Percentiles rank a stretch among this genome's conserved stretches.
phyloP scores from a whole-genome alignment of 2,113 vertebrate genomes.

The Cardinalis cardinalis region DNA sequence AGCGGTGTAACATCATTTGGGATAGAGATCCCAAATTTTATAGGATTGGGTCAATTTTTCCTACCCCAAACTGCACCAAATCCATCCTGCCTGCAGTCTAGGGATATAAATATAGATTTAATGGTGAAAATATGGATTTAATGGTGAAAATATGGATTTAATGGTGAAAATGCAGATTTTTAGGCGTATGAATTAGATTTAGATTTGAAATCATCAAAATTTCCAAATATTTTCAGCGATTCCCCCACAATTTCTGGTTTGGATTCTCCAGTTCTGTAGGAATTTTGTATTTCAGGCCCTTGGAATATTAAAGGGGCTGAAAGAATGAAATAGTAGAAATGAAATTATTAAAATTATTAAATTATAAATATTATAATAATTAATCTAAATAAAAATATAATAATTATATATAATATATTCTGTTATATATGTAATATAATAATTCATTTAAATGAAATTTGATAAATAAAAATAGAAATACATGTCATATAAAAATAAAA shows the following conservation, averaged over 20 bases:
- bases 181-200: not conserved
- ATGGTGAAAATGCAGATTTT: not conserved
- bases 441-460: no score
- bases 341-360: not conserved
- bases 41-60: no score
- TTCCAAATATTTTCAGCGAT: not conserved
- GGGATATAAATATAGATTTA: not conserved
- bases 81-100: not conserved
- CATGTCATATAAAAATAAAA: not conserved
- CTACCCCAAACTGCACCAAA: no score
- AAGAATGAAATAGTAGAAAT: not conserved
- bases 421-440: no score
- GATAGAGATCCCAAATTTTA: no score
- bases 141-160: not conserved
- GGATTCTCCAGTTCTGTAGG: not conserved
- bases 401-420: no score
- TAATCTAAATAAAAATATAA: not conserved
- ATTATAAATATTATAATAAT: no score
- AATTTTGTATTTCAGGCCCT: not conserved
- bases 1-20: no score
- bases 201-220: not conserved
- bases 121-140: not conserved
- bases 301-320: not conserved
- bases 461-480: not conserved
- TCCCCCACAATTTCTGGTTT: not conserved